Evolutionary conservation across 2,888 invertebrate species (phyloP).

Genomic region (Atethmia centrago): DNA sequence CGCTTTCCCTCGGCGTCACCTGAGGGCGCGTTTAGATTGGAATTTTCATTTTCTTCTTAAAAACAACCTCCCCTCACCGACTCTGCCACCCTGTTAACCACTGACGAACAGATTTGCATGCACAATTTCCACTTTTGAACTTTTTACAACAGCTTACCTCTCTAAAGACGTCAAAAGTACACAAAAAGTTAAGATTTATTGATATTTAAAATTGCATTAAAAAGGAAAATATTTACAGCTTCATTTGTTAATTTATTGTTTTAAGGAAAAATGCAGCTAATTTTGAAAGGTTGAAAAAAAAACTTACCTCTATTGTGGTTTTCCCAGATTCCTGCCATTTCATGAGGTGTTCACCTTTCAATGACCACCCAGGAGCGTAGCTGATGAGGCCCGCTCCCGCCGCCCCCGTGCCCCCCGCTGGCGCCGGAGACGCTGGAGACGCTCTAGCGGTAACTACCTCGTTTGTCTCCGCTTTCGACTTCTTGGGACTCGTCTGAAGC

Average conservation of each 20-base stretch:
- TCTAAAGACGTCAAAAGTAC: conserved; percentile 55
- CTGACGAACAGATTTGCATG: conserved; percentile 81
- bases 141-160: conserved; percentile 64
- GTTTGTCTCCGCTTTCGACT: conserved; percentile 83
- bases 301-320: conserved; percentile 89
- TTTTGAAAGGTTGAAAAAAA: conserved; percentile 46
- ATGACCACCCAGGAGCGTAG: conserved; percentile 91
- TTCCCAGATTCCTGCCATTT: conserved; percentile 92
- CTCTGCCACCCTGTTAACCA: conserved; percentile 73
- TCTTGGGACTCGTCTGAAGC: conserved; percentile 89
- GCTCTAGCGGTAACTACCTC: conserved; percentile 70
- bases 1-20: conserved; percentile 75
- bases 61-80: conserved; percentile 76
- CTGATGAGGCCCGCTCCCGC: conserved; percentile 89
- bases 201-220: conserved; percentile 45
- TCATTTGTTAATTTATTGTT: conserved; percentile 16
- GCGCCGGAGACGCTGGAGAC: conserved; percentile 66
- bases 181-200: conserved; percentile 46
- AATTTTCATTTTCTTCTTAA: conserved; percentile 86
- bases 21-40: conserved; percentile 87
- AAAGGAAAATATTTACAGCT: conserved; percentile 36
- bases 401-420: conserved; percentile 73
- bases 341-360: conserved; percentile 91
- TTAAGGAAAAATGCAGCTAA: background rate
- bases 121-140: conserved; percentile 77